Conservation (phyloP, 2,888 invertebrate genomes). For the Sarcophaga caerulescens region DNA sequence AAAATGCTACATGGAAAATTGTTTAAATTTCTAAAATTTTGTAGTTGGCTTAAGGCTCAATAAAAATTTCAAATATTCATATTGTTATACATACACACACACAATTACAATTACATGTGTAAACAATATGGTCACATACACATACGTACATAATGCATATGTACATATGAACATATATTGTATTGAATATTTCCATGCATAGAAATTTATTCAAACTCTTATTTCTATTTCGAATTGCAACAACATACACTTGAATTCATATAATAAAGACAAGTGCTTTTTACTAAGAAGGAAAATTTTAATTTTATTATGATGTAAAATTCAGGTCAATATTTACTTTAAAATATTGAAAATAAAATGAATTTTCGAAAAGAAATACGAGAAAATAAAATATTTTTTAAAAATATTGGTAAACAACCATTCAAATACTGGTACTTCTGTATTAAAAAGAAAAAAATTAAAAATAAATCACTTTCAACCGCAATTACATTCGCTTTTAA, state of each 20-base stretch:
- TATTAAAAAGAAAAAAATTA: background rate
- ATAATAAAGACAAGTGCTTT: too few relatives aligned
- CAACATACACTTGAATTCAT: too few relatives aligned
- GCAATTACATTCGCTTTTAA: background rate
- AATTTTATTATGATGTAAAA: slow-evolving; percentile 21
- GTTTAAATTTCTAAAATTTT: slow-evolving; percentile 56
- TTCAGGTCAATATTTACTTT: slow-evolving; percentile 19
- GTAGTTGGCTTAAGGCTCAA: slow-evolving; percentile 50
- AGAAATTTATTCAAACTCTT: background rate
- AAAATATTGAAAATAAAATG: background rate
- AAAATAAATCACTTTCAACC: background rate
- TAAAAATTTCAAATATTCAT: slow-evolving; percentile 53
- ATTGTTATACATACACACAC: background rate
- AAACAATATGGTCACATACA: background rate
- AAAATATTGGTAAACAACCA: too few relatives aligned
- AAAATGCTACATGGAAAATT: slow-evolving; percentile 30
- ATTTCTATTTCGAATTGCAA: too few relatives aligned
- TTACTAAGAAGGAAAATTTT: background rate
- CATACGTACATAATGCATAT: background rate
- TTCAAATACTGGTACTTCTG: too few relatives aligned
- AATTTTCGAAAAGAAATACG: too few relatives aligned
- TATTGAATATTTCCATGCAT: background rate
- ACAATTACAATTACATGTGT: background rate
- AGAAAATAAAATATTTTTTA: too few relatives aligned
- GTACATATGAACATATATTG: background rate